Conservation (phyloP, 2,113 vertebrate genomes). For the Alaudala cheleensis region DNA sequence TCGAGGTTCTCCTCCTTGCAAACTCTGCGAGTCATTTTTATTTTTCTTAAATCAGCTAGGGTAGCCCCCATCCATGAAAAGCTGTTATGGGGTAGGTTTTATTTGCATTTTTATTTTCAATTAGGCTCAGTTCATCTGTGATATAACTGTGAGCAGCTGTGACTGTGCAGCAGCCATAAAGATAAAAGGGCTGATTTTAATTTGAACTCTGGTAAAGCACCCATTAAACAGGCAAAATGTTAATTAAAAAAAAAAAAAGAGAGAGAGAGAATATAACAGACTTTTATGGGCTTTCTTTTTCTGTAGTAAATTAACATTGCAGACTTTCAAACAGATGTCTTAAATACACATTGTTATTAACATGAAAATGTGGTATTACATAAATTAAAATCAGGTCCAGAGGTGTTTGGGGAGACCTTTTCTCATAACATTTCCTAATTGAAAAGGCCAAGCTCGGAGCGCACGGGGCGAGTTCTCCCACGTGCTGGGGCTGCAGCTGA, state of each 20-base stretch:
- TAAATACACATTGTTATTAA: conserved; percentile 80
- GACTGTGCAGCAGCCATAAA: conserved; percentile 71
- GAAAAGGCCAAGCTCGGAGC: conserved; percentile 63
- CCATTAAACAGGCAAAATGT: conserved; percentile 81
- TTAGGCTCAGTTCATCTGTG: conserved; percentile 78
- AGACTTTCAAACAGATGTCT: conserved; percentile 83
- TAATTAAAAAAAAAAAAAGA: conserved; percentile 75
- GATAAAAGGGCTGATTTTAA: conserved; percentile 83
- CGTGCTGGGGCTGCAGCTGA: conserved; percentile 32
- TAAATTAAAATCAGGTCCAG: conserved; percentile 81
- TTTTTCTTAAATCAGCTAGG: conserved; percentile 34
- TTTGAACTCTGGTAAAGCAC: conserved; percentile 80
- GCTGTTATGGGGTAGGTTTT: conserved; percentile 72
- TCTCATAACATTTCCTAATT: conserved; percentile 71
- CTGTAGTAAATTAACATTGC: conserved; percentile 79
- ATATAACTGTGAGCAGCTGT: conserved; percentile 81
- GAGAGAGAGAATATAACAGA: conserved; percentile 68
- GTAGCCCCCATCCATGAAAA: conserved; percentile 43
- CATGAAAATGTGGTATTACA: conserved; percentile 81
- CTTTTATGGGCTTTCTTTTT: conserved; percentile 74
- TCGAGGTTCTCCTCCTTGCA: background rate
- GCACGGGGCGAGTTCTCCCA: conserved; percentile 12
- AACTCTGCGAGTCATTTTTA: conserved; percentile 31
- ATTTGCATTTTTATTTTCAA: conserved; percentile 84
- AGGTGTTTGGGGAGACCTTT: conserved; percentile 67